These are phyloP conservation scores for Camarhynchus parvulus DNA, from an alignment of 2,113 vertebrate genomes.

Conservation along the genomic window DNA sequence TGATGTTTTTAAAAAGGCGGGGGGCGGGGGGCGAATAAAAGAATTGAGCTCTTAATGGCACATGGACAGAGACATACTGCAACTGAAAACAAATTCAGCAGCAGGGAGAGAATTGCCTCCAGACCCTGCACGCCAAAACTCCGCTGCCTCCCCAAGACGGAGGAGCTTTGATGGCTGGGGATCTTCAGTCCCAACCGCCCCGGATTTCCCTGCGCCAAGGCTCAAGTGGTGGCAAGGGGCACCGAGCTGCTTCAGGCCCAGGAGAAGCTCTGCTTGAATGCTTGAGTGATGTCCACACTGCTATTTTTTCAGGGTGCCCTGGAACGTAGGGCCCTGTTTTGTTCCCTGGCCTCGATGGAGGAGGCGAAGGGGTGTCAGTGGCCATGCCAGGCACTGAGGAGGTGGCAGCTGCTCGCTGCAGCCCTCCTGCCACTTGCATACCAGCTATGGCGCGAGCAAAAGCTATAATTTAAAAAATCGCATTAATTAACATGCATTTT, in stretches of 20 bases:
- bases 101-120: constrained; percentile 60
- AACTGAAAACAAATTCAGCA: constrained; percentile 60
- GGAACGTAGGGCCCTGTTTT: background rate
- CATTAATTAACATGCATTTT: background rate
- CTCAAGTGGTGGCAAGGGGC: background rate
- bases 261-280: background rate
- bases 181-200: background rate
- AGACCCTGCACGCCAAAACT: constrained; percentile 34
- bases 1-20: constrained; percentile 72
- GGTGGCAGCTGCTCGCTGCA: background rate
- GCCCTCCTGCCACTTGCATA: background rate
- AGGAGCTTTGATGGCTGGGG: background rate
- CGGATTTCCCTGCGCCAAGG: background rate
- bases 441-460: background rate
- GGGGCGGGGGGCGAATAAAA: constrained; percentile 1
- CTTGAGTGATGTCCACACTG: background rate
- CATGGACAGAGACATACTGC: constrained; percentile 50
- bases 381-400: background rate
- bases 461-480: background rate
- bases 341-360: background rate
- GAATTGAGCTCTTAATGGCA: constrained; percentile 55
- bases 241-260: background rate
- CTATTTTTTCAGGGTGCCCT: background rate
- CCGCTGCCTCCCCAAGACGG: background rate
- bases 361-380: background rate